These are phyloP conservation scores for Lutraria lutraria DNA, from an alignment of 2,888 invertebrate genomes.

Conservation along the genomic window DNA sequence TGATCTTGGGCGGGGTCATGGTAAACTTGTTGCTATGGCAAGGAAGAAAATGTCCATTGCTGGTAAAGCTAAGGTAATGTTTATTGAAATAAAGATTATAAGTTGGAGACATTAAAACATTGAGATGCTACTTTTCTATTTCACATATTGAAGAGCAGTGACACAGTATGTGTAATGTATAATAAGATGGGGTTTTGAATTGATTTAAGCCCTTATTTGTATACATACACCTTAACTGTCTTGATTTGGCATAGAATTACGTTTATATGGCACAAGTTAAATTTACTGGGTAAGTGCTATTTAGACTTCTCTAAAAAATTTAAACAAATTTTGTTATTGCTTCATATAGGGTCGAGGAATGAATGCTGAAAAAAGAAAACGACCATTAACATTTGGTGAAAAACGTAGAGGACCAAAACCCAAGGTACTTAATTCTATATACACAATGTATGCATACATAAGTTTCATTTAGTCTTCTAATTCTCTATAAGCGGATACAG, in stretches of 20 bases:
- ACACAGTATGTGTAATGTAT: too few relatives aligned
- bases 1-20: conserved; percentile 72
- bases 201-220: too few relatives aligned
- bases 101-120: too few relatives aligned
- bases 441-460: not conserved
- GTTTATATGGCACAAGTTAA: too few relatives aligned
- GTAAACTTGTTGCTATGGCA: conserved; percentile 77
- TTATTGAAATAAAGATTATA: not conserved
- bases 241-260: too few relatives aligned
- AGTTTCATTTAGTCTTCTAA: too few relatives aligned
- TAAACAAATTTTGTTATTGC: not conserved
- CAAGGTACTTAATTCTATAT: conserved; percentile 22
- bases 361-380: conserved; percentile 77
- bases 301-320: not conserved
- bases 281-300: too few relatives aligned
- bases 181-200: too few relatives aligned
- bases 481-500: too few relatives aligned
- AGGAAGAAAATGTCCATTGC: conserved; percentile 82
- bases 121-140: too few relatives aligned
- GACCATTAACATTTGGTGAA: conserved; percentile 90
- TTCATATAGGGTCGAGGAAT: conserved; percentile 69
- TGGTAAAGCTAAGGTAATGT: conserved; percentile 82
- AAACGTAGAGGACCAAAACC: conserved; percentile 93
- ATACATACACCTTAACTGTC: too few relatives aligned
- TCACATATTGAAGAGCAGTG: too few relatives aligned